phyloP scores from a whole-genome alignment of 1,140 invertebrate species.

The Aleiodes sp. region DNA sequence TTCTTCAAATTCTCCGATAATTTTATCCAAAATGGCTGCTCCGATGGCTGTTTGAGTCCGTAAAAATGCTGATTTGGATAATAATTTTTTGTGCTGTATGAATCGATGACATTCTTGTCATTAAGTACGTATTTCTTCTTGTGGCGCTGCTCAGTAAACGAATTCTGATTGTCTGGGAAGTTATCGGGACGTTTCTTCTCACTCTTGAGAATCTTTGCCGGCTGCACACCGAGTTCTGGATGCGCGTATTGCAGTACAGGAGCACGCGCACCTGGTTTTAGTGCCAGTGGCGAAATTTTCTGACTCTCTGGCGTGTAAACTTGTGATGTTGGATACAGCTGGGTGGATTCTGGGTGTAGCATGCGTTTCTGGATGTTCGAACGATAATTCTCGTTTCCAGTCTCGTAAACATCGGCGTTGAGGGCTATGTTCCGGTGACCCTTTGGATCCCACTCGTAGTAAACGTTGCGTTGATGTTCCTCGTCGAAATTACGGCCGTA shows the following conservation, averaged over 20 bases:
- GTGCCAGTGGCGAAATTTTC: slow-evolving; percentile 62
- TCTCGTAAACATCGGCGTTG: slow-evolving; percentile 54
- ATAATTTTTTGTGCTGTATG: slow-evolving; percentile 56
- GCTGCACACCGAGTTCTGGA: slow-evolving; percentile 79
- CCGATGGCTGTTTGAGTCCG: slow-evolving; percentile 54
- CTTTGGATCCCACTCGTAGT: slow-evolving; percentile 58
- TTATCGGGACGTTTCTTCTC: slow-evolving; percentile 65
- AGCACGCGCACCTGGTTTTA: slow-evolving; percentile 75
- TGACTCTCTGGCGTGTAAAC: slow-evolving; percentile 68
- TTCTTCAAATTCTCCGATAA: slow-evolving; percentile 77
- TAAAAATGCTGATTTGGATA: slow-evolving; percentile 60
- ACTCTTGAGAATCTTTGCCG: slow-evolving; percentile 70
- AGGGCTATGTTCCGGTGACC: slow-evolving; percentile 50
- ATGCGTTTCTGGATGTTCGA: slow-evolving; percentile 73
- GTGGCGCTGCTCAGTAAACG: slow-evolving; percentile 56
- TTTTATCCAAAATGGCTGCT: slow-evolving; percentile 76
- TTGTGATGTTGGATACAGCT: slow-evolving; percentile 71
- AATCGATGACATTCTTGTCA: slow-evolving; percentile 55
- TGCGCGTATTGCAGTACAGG: slow-evolving; percentile 82
- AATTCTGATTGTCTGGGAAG: slow-evolving; percentile 60
- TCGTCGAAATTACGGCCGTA: slow-evolving; percentile 52
- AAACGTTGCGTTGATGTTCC: slow-evolving; percentile 46
- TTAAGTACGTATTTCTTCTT: slow-evolving; percentile 61
- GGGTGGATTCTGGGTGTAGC: slow-evolving; percentile 73
- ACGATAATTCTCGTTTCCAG: slow-evolving; percentile 49